These are phyloP conservation scores for Danaus melanippus DNA, from an alignment of 1,140 invertebrate species.

Conservation along the genomic window DNA sequence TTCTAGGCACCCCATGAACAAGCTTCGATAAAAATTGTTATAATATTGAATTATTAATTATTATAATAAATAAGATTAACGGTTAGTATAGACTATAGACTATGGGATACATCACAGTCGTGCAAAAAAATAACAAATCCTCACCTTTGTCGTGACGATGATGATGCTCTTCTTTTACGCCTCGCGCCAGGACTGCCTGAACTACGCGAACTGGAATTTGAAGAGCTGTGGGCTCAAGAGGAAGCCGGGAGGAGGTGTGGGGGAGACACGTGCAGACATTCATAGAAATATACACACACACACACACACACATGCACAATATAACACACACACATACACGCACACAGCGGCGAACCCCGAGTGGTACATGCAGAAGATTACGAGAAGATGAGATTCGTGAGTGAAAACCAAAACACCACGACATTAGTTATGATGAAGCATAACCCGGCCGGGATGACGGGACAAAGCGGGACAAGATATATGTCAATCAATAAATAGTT, in stretches of 20 bases:
- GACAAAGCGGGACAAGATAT: slow-evolving; percentile 36
- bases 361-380: slow-evolving; percentile 53
- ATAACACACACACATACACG: slow-evolving; percentile 18
- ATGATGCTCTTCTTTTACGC: slow-evolving; percentile 54
- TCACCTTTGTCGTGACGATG: slow-evolving; percentile 64
- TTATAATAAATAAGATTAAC: no score
- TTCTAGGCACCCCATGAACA: slow-evolving; percentile 6
- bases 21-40: neutral
- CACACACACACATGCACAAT: slow-evolving; percentile 16
- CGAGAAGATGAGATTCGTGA: slow-evolving; percentile 38
- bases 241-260: slow-evolving; percentile 34
- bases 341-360: slow-evolving; percentile 34
- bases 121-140: slow-evolving; percentile 6
- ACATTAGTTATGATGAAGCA: slow-evolving; percentile 55
- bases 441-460: slow-evolving; percentile 47
- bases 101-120: no score
- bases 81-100: no score
- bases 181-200: slow-evolving; percentile 54
- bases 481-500: slow-evolving; percentile 31
- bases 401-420: slow-evolving; percentile 52
- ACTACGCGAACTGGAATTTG: slow-evolving; percentile 72
- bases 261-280: slow-evolving; percentile 21
- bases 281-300: slow-evolving; percentile 17
- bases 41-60: neutral
- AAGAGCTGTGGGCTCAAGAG: slow-evolving; percentile 63